Evolutionary conservation across 35 echinoderm and acorn worm genomes (phyloP), one percentile per base, ranked within the genome.

Genomic region (Chiridota heheva): DNA sequence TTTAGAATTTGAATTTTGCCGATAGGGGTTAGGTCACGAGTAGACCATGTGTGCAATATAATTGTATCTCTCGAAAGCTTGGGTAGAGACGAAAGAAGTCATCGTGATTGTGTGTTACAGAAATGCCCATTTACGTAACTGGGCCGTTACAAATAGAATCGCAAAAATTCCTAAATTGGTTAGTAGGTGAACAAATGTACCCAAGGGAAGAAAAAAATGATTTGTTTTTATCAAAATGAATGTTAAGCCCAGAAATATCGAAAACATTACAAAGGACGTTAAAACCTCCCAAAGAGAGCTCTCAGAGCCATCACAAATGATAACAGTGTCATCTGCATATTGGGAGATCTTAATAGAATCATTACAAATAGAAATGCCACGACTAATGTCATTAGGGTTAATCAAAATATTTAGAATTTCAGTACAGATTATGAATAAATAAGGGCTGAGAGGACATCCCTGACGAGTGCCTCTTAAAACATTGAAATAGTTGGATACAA

Each of bases 381-480:
- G 64, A 67, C 64, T 42, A 16, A 31, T 44, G 48, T 81, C 62
- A 67, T 66, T 33, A 39, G 43, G 22, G 18, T 45, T 81, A 27
- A 46, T 49, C 24, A 10, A 27, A 60, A 7, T 40, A n/a, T 28
- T 20, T 33, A 79, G 56, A 34, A 61, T 44, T 34, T 61, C 75
- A 8, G 37, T 36, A 36, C 32, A 35, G 5, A 61, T 18, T n/a
- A 79, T 33, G 30, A 61, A 81, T 13, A 81, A 18, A 48, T 81
- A 67, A 8, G 78, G 78, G 29, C 60, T 67, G 18, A 67, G 47
- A 29, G 78, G 40, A 56, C 78, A 81, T 1, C 78, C 78, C 40
- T 81, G 78, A 3, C 78, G 18, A 10, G 67, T 62, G 34, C 78
- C 78, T 81, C 78, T 40, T 67, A 27, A 27, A 5, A 81, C 46